Conservation (phyloP, 2,888 invertebrate species). For the Syrista parreyssii region DNA sequence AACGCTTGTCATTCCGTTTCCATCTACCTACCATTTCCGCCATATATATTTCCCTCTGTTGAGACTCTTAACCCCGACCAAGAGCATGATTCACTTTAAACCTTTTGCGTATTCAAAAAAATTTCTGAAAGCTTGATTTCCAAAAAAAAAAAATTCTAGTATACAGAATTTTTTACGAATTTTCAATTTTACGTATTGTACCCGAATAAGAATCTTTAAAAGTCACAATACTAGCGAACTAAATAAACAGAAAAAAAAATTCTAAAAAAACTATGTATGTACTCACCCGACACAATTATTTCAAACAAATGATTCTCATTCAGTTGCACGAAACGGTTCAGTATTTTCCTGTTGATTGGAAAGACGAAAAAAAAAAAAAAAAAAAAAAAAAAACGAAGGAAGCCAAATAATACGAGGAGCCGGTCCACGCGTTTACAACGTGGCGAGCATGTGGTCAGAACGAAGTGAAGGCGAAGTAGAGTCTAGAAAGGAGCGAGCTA, state of each 20-base stretch:
- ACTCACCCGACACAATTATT: not conserved
- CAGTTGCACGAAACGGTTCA: not conserved
- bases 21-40: not conserved
- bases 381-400: not conserved
- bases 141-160: not conserved
- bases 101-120: not conserved
- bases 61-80: not conserved
- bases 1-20: not conserved
- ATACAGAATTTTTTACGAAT: not conserved
- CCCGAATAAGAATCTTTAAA: not conserved
- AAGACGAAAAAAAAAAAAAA: not conserved
- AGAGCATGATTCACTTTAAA: not conserved
- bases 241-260: not conserved
- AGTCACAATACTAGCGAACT: not conserved
- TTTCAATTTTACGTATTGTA: not conserved
- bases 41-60: not conserved
- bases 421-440: not conserved
- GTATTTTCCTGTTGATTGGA: not conserved
- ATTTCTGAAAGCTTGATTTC: not conserved
- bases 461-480: not conserved
- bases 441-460: not conserved
- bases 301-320: not conserved
- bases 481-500: constrained; percentile 13
- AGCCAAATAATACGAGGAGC: not conserved
- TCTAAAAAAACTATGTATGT: not conserved